Percentiles rank a stretch among this genome's conserved stretches.
These are phyloP conservation scores for Actias luna DNA, from an alignment of 2,888 invertebrate species.

Conservation along the genomic window DNA sequence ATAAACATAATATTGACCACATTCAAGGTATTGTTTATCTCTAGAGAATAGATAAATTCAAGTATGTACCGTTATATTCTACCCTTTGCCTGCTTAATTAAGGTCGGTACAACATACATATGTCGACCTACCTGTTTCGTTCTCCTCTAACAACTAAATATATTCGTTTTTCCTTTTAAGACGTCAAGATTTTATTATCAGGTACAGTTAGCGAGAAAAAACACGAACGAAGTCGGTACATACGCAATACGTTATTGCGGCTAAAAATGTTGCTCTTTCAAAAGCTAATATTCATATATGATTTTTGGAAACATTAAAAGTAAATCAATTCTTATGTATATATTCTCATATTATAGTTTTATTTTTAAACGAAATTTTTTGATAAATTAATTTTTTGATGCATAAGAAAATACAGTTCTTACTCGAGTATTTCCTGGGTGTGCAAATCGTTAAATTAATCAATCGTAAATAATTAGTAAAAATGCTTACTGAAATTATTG, in stretches of 20 bases:
- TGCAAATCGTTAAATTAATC: conserved; percentile 46
- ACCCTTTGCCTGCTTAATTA: too few relatives aligned
- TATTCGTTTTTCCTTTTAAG: too few relatives aligned
- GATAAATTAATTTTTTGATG: neutral
- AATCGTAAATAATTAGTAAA: conserved; percentile 54
- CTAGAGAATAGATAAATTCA: too few relatives aligned
- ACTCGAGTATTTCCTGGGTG: conserved; percentile 28
- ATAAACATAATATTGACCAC: too few relatives aligned
- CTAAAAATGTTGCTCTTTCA: neutral
- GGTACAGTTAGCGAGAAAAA: too few relatives aligned
- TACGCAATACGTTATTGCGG: neutral
- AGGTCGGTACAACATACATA: too few relatives aligned
- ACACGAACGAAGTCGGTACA: too few relatives aligned
- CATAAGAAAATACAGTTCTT: conserved; percentile 21
- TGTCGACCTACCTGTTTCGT: too few relatives aligned
- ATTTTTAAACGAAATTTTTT: neutral
- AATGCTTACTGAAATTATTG: conserved; percentile 45
- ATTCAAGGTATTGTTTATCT: too few relatives aligned
- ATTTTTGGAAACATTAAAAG: neutral
- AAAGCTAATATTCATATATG: neutral
- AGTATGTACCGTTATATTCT: too few relatives aligned
- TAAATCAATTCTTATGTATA: neutral
- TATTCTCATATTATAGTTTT: neutral
- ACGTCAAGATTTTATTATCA: too few relatives aligned
- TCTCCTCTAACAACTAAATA: too few relatives aligned